Evolutionary conservation across 2,113 vertebrate genomes (phyloP).

Genomic region (Lepisosteus osseus): DNA sequence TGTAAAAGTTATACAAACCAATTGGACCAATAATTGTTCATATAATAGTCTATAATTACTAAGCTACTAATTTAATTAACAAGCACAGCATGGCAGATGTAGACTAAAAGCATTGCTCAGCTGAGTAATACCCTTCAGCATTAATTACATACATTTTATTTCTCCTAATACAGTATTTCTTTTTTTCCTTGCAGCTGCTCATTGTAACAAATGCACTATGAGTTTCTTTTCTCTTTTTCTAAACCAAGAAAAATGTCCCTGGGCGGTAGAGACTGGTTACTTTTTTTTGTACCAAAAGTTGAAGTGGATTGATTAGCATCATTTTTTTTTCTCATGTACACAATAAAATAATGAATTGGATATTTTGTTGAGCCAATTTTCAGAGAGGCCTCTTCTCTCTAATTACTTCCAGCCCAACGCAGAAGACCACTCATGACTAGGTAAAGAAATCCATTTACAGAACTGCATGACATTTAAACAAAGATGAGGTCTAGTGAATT

Average conservation of each 20-base stretch:
- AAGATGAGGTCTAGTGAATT: slow-evolving; percentile 74
- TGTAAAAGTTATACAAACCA: background rate
- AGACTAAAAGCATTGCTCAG: slow-evolving; percentile 63
- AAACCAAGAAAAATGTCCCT: slow-evolving; percentile 56
- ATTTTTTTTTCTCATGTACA: slow-evolving; percentile 67
- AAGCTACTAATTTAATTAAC: slow-evolving; percentile 44
- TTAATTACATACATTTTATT: slow-evolving; percentile 46
- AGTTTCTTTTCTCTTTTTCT: slow-evolving; percentile 40
- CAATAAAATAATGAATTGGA: slow-evolving; percentile 71
- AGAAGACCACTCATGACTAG: slow-evolving; percentile 60
- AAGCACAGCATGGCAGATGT: slow-evolving; percentile 53
- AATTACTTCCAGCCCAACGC: slow-evolving; percentile 79
- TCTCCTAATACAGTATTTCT: slow-evolving; percentile 33
- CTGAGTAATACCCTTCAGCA: slow-evolving; percentile 50
- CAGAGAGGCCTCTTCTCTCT: slow-evolving; percentile 74
- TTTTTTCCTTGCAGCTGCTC: slow-evolving; percentile 38
- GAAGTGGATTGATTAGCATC: slow-evolving; percentile 74
- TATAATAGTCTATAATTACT: slow-evolving; percentile 32
- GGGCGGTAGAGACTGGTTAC: slow-evolving; percentile 59
- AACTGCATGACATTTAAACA: slow-evolving; percentile 78
- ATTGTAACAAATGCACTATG: slow-evolving; percentile 51
- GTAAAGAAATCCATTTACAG: slow-evolving; percentile 80
- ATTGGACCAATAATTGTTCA: slow-evolving; percentile 8
- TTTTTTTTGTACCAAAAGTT: slow-evolving; percentile 64
- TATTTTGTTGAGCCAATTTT: slow-evolving; percentile 70